These are phyloP conservation scores for Drosophila aldrichi DNA, from an alignment of 2,888 invertebrate genomes.

Conservation along the genomic window DNA sequence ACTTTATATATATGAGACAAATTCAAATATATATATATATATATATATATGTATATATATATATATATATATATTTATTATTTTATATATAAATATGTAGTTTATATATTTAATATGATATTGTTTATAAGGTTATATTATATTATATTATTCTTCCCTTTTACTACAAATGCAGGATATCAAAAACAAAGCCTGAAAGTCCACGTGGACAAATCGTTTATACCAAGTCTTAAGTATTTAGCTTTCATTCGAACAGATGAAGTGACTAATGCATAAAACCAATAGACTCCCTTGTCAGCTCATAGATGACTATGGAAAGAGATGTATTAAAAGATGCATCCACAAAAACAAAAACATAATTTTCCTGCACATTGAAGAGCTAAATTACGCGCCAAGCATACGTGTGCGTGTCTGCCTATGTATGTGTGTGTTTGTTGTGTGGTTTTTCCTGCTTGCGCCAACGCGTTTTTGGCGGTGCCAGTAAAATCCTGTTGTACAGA, in stretches of 20 bases:
- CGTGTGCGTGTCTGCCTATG: constrained; percentile 11
- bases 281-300: background rate
- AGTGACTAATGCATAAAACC: background rate
- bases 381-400: constrained; percentile 50
- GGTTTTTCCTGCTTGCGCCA: constrained; percentile 74
- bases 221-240: background rate
- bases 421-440: constrained; percentile 42
- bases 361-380: constrained; percentile 34
- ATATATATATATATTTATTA: background rate
- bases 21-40: no score
- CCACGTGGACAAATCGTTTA: no score
- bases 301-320: background rate
- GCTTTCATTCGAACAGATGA: constrained; percentile 10
- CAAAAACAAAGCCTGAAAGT: no score
- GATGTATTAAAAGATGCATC: constrained; percentile 1
- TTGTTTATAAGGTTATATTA: no score
- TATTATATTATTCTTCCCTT: no score
- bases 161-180: no score
- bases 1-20: background rate
- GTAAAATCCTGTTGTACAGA: constrained; percentile 70
- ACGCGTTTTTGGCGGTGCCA: constrained; percentile 61
- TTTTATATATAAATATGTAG: no score
- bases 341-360: constrained; percentile 16
- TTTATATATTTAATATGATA: no score
- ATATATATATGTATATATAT: background rate